Evolutionary conservation across 2,113 vertebrate species (phyloP).

Genomic region (Pica pica): DNA sequence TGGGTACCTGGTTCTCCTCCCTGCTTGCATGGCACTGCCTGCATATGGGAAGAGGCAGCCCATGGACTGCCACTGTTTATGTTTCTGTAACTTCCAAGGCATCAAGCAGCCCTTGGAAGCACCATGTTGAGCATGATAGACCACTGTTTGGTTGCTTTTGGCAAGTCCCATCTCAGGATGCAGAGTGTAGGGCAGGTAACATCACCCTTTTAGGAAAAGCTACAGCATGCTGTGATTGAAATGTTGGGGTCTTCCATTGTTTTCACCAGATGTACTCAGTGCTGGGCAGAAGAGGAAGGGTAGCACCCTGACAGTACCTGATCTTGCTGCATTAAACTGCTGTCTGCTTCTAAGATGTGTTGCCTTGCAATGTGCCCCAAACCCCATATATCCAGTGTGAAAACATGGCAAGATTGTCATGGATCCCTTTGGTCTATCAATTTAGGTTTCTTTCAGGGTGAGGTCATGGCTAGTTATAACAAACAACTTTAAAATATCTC

Average conservation of each 20-base stretch:
- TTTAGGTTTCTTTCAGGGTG: not conserved
- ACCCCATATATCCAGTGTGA: not conserved
- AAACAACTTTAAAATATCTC: not conserved
- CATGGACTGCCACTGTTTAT: not conserved
- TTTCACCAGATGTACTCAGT: not conserved
- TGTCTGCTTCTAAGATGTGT: not conserved
- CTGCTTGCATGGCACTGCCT: not conserved
- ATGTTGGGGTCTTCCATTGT: not conserved
- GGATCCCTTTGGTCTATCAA: not conserved
- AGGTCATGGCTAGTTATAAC: not conserved
- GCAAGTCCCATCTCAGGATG: not conserved
- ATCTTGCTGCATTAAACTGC: not conserved
- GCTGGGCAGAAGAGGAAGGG: not conserved
- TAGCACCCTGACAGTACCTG: not conserved
- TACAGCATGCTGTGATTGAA: fast-evolving
- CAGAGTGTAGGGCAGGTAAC: not conserved
- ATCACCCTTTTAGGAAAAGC: not conserved
- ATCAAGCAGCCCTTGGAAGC: not conserved
- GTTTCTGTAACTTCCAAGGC: not conserved
- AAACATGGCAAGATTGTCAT: not conserved
- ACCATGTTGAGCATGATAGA: not conserved
- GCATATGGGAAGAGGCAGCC: not conserved
- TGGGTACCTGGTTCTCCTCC: not conserved
- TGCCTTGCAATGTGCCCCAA: not conserved
- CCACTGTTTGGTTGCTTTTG: not conserved